phyloP scores from a whole-genome alignment of 1,140 invertebrate species.

The Hyles vespertilio region DNA sequence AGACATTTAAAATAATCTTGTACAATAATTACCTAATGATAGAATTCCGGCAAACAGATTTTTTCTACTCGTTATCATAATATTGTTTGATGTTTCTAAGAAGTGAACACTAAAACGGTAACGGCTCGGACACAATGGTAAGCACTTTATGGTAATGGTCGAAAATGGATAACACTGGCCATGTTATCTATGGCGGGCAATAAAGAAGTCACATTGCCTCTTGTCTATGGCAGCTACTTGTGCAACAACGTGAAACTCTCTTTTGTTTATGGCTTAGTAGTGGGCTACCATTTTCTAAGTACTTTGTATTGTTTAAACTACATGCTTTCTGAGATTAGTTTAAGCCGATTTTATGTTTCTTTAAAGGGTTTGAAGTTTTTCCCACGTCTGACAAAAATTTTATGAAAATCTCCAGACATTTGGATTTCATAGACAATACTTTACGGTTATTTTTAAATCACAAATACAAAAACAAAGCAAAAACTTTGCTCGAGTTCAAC shows the following conservation, averaged over 20 bases:
- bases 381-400: no score
- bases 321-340: no score
- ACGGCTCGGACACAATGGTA: constrained; percentile 42
- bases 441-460: no score
- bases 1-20: no score
- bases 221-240: constrained; percentile 46
- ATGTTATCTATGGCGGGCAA: constrained; percentile 58
- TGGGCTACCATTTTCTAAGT: constrained; percentile 25
- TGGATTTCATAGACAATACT: no score
- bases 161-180: constrained; percentile 53
- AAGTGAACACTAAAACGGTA: constrained; percentile 29
- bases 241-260: constrained; percentile 43
- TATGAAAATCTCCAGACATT: no score
- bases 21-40: no score
- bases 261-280: constrained; percentile 30
- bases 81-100: constrained; percentile 34
- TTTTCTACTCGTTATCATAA: constrained; percentile 7
- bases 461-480: no score
- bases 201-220: constrained; percentile 60
- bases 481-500: no score
- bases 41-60: no score
- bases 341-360: no score
- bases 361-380: no score
- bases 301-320: constrained; percentile 3
- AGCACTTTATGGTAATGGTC: constrained; percentile 66